Evolutionary conservation across 2,113 vertebrate species (phyloP).

Genomic region (Pipa parva): DNA sequence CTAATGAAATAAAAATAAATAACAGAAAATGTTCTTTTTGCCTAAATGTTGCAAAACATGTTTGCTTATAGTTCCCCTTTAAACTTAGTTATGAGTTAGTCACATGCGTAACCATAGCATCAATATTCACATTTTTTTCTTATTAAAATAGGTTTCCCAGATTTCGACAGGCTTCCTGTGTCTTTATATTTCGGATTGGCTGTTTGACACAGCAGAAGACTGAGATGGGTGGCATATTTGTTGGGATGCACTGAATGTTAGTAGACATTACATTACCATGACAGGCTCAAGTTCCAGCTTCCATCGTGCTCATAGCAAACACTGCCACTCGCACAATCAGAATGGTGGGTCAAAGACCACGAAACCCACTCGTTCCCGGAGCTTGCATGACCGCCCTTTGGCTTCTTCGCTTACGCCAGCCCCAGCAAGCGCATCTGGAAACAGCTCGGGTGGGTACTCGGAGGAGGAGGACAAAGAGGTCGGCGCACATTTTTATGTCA

Average conservation of each 20-base stretch:
- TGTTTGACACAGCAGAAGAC: background rate
- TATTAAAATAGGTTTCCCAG: background rate
- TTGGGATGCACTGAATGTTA: background rate
- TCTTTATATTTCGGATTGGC: background rate
- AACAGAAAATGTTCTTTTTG: no score
- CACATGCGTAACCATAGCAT: no score
- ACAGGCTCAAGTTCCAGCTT: conserved; percentile 68
- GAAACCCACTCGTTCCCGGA: conserved; percentile 70
- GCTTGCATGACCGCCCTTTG: conserved; percentile 63
- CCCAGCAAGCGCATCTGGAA: conserved; percentile 56
- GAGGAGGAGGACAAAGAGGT: conserved; percentile 90
- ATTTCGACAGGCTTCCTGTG: background rate
- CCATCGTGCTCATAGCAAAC: conserved; percentile 58
- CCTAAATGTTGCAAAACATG: background rate
- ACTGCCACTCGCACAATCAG: conserved; percentile 22
- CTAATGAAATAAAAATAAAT: no score
- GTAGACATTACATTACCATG: conserved; percentile 55
- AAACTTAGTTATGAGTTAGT: no score
- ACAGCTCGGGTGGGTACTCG: conserved; percentile 63
- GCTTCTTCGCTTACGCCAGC: conserved; percentile 49
- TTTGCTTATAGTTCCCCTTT: background rate
- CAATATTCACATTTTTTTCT: no score
- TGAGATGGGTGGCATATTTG: background rate
- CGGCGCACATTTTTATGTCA: conserved; percentile 84
- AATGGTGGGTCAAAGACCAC: conserved; percentile 62